Percentiles rank a stretch among this genome's conserved stretches.
phyloP scores from a whole-genome alignment of 2,888 invertebrate genomes.

The Apodemia hepburni region DNA sequence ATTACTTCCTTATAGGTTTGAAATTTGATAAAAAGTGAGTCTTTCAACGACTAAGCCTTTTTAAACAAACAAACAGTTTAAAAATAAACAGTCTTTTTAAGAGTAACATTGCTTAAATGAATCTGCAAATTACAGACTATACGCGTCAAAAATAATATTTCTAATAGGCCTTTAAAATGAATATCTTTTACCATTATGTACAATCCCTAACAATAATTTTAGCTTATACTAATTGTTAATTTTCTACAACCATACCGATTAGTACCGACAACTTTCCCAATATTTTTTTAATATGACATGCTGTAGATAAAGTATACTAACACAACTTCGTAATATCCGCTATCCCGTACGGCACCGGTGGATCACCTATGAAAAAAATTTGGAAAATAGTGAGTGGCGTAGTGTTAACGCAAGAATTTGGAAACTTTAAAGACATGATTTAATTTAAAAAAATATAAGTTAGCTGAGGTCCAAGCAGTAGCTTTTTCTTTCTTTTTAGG shows the following conservation, averaged over 20 bases:
- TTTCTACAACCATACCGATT: slow-evolving; percentile 34
- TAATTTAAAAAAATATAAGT: too few relatives aligned
- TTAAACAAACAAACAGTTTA: too few relatives aligned
- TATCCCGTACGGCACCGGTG: slow-evolving; percentile 67
- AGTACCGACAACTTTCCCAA: slow-evolving; percentile 45
- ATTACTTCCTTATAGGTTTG: too few relatives aligned
- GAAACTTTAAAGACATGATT: neutral
- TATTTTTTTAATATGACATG: slow-evolving; percentile 39
- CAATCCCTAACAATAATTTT: neutral
- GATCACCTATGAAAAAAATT: slow-evolving; percentile 58
- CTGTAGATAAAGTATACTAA: slow-evolving; percentile 59
- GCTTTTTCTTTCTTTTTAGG: too few relatives aligned
- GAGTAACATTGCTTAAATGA: too few relatives aligned
- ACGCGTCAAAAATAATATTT: neutral
- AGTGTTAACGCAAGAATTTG: neutral
- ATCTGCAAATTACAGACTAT: too few relatives aligned
- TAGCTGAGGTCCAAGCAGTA: too few relatives aligned
- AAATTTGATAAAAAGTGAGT: too few relatives aligned
- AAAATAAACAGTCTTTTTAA: too few relatives aligned
- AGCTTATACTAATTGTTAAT: slow-evolving; percentile 4
- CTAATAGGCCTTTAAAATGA: neutral
- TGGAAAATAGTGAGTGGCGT: neutral
- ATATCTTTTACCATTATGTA: neutral
- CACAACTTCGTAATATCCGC: slow-evolving; percentile 65
- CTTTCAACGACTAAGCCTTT: too few relatives aligned